Percentiles rank a stretch among this genome's conserved stretches.
These are phyloP conservation scores for Scaptomyza flava DNA, from an alignment of 2,888 invertebrate genomes.

Conservation along the genomic window DNA sequence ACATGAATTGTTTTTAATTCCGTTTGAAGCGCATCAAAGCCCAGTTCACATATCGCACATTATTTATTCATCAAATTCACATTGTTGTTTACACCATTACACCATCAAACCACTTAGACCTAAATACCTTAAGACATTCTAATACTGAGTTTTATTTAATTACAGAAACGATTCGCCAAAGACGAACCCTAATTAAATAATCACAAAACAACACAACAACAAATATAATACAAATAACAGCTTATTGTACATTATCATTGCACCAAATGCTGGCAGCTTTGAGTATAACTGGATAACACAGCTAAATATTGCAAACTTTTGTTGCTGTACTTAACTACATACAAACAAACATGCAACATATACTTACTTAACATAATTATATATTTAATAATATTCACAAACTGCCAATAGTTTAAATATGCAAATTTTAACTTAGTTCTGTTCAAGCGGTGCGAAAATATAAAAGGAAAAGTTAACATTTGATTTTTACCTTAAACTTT, in stretches of 20 bases:
- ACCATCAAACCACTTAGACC: too few species aligned
- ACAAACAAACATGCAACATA: conserved; percentile 17
- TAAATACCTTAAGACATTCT: conserved; percentile 37
- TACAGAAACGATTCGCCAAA: conserved; percentile 86
- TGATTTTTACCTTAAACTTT: neutral
- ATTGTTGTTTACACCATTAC: conserved; percentile 2
- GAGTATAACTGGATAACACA: conserved; percentile 51
- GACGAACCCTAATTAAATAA: conserved; percentile 74
- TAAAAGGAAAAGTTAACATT: too few species aligned
- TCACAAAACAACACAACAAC: conserved; percentile 44
- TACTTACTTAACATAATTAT: conserved; percentile 11
- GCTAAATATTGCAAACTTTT: conserved; percentile 52
- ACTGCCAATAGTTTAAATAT: conserved; percentile 5
- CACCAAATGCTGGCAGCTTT: conserved; percentile 60
- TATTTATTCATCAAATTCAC: conserved; percentile 1
- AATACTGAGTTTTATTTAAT: conserved; percentile 72
- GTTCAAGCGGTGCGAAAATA: conserved; percentile 4
- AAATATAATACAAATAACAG: conserved; percentile 38
- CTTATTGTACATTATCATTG: conserved; percentile 50
- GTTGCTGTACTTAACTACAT: conserved; percentile 38
- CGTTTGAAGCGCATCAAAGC: too few species aligned
- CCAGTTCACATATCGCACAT: conserved; percentile 8
- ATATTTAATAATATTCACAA: conserved; percentile 12
- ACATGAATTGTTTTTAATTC: neutral
- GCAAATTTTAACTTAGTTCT: neutral